Evolutionary conservation across 53 echinoderm and acorn worm species (phyloP), one percentile per base, ranked within the genome.

Genomic region (Echinometra lucunter): DNA sequence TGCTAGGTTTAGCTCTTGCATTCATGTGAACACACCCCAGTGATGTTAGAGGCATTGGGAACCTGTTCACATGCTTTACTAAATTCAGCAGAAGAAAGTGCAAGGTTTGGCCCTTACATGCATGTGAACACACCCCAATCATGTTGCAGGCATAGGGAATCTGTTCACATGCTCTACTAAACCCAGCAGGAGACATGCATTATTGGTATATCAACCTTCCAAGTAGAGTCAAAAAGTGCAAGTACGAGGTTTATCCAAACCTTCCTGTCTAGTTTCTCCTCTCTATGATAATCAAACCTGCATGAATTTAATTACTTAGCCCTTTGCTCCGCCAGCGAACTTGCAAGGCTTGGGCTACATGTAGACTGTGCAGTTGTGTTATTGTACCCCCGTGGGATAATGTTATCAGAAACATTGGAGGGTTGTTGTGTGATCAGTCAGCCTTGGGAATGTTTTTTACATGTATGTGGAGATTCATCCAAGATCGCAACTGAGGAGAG

Each of bases 161-260:
- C 72, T 72, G 72, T 72, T 72, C 72, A 35, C 72, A 72, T 72
- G 72, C 72, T 72, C 72, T 15, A 72, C 72, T 72, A 35, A 72
- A 4, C 72, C 72, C 72, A 72, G 72, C 72, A 72, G 13, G 72
- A 72, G 72, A 72, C 35, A 27, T 32, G 72, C 35, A 72, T 72
- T 72, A 72, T 72, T 72, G 72, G 72, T 16, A 72, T 35, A 72
- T 16, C 15, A 35, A 72, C 72, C 72, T 72, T 72, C 32, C 10
- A 72, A 53, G n/a, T n/a, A n/a, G 32, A 72, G 35, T 72, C 32
- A 72, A 35, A 72, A 72, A 72, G 72, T 72, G 72, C 72, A 72
- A 72, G 72, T 35, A 13, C 72, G 32, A 28, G 35, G 72, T 72
- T 72, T 72, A 72, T 32, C 72, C 35, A 34, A 72, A 72, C 72